Evolutionary conservation across 2,888 invertebrate genomes (phyloP), one percentile per base, ranked within the genome.

Genomic region (Chaitophorus viminalis): DNA sequence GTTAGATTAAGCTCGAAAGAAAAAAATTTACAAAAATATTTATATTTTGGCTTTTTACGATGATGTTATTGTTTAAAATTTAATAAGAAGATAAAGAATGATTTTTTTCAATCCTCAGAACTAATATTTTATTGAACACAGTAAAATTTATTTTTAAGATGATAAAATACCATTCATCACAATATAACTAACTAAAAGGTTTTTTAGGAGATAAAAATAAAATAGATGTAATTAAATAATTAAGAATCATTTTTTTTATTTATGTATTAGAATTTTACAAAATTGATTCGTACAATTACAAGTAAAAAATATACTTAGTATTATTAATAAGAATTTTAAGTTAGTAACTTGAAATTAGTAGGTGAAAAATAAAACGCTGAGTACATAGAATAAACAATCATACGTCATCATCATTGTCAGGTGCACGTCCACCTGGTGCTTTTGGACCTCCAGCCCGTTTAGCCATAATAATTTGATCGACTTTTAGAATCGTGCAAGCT

Each of bases 381-480:
- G 4, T 21, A 46, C 29, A 31, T n/a, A 31, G 14, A 54, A 31
- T 54, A 54, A 78, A 60, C 60, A 70, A 87, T 81, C 65, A 81
- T 0, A 81, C 81, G 1, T 87, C 87, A 90, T 96, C 96, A 91
- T 96, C 96, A 90, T 95, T 94, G 90, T 93, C 92, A 39, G 92
- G 93, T 17, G 93, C 94, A 21, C 92, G 92, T 89, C 94, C 94
- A 85, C 92, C 91, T 79, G 91, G 91, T 90, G 94, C 94, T 92
- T 98, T 98, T 0, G 98, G 98, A 76, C 99, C 99, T 77, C 99
- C 99, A 29, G 98, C 98, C 90, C 96, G 94, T 92, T 99, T 99
- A 0, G 99, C 98, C 98, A 99, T 98, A 90, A 99, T 99, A 90
- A 99, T 99, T 93, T 99, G 98, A 92, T 99, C 98, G 46, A 99